Evolutionary conservation across 2,113 vertebrate species (phyloP).

Genomic region (Gambusia affinis): DNA sequence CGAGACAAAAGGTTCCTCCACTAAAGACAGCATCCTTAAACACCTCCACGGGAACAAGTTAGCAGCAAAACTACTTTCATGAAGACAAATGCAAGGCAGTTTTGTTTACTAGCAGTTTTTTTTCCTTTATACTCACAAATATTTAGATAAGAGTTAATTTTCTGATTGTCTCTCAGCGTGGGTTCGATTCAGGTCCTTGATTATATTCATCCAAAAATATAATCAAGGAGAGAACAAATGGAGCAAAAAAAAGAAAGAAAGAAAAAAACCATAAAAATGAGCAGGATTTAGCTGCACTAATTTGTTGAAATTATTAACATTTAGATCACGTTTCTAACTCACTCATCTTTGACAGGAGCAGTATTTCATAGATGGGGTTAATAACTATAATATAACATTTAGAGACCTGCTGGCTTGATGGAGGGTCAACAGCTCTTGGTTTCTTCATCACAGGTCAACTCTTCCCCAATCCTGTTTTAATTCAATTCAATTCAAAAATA

Average conservation of each 20-base stretch:
- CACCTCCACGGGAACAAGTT: constrained; percentile 4
- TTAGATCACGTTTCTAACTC: not conserved
- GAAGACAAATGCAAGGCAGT: not conserved
- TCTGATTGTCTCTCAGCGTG: constrained; percentile 46
- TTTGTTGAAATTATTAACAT: constrained; percentile 23
- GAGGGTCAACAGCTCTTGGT: not conserved
- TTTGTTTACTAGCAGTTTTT: constrained; percentile 9
- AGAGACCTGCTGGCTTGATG: not conserved
- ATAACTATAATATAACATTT: constrained; percentile 12
- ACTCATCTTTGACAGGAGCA: constrained; percentile 4
- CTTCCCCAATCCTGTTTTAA: not conserved
- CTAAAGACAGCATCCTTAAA: constrained; percentile 17
- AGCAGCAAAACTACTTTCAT: constrained; percentile 5
- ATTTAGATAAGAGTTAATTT: constrained; percentile 30
- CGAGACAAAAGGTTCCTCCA: constrained; percentile 48
- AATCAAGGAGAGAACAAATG: constrained; percentile 15
- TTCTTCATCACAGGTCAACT: constrained; percentile 15
- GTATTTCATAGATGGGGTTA: constrained; percentile 11
- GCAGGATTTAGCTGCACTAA: constrained; percentile 11
- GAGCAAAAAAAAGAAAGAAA: not conserved
- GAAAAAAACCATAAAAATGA: too few species aligned
- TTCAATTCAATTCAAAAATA: too few species aligned
- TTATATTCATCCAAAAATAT: constrained; percentile 18
- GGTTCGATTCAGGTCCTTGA: not conserved
- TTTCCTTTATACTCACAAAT: constrained; percentile 11